phyloP scores from a whole-genome alignment of 1,140 invertebrate species.

The Listronotus bonariensis region DNA sequence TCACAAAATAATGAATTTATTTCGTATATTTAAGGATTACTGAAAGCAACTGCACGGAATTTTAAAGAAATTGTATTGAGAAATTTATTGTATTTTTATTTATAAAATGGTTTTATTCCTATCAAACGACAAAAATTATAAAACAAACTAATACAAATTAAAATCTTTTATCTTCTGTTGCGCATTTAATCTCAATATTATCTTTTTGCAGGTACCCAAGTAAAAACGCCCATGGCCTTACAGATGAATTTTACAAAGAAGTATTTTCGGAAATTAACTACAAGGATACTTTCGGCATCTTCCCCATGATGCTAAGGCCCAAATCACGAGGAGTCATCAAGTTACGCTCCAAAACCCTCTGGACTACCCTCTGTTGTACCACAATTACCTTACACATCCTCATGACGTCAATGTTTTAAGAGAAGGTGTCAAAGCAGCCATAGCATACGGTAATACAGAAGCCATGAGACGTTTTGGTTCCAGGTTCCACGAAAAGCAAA shows the following conservation, averaged over 20 bases:
- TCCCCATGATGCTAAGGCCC: conserved; percentile 86
- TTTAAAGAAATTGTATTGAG: no score
- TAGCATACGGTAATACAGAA: conserved; percentile 76
- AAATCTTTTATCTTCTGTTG: no score
- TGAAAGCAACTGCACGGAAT: no score
- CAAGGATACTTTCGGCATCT: conserved; percentile 76
- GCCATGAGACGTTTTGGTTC: conserved; percentile 76
- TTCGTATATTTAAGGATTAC: no score
- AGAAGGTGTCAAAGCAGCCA: conserved; percentile 82
- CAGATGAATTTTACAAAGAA: conserved; percentile 78
- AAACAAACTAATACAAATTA: no score
- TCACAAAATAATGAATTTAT: no score
- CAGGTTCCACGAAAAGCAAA: conserved; percentile 65
- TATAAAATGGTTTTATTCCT: no score
- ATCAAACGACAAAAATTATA: no score
- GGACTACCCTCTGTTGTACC: conserved; percentile 83
- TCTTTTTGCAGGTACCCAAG: conserved; percentile 56
- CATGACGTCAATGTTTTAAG: conserved; percentile 78
- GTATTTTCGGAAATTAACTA: conserved; percentile 71
- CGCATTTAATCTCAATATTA: background rate
- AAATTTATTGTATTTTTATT: no score
- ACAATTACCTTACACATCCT: conserved; percentile 85
- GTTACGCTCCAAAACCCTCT: conserved; percentile 79
- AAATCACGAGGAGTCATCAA: conserved; percentile 81
- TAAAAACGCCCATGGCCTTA: conserved; percentile 79